Evolutionary conservation across 92 coral and sea anemone species (phyloP).

Genomic region (Epizoanthus illoricatus): DNA sequence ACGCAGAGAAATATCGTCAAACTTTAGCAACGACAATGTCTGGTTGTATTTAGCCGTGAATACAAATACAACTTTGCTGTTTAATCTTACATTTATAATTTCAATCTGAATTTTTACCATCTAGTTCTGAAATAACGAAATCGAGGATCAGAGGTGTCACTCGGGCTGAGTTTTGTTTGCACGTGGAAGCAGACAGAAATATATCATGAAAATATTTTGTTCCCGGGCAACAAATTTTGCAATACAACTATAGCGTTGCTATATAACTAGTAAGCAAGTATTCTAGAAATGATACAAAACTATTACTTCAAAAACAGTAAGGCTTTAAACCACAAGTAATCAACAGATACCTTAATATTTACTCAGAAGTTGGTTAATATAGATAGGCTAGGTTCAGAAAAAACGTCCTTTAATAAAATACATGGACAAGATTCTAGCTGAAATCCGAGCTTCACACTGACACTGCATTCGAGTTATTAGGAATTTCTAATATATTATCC

Average conservation of each 20-base stretch:
- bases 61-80: background rate
- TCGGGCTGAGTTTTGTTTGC: background rate
- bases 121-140: background rate
- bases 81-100: too few species aligned
- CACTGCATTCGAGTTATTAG: background rate
- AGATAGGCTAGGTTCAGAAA: background rate
- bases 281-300: background rate
- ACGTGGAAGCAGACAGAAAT: background rate
- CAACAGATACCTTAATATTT: constrained; percentile 5
- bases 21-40: background rate
- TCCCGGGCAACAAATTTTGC: constrained; percentile 9
- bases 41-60: background rate
- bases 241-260: background rate
- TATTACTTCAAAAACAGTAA: background rate
- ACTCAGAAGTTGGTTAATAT: background rate
- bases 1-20: background rate
- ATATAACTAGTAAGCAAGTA: too few species aligned
- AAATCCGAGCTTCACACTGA: background rate
- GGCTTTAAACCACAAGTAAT: background rate
- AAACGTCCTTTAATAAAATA: background rate
- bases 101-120: background rate
- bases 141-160: background rate
- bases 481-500: background rate
- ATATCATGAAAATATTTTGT: background rate
- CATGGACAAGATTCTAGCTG: background rate